A percentile compares a stretch with the other conserved stretches of the same genome.
Conservation (phyloP, 2,113 vertebrate species). For the Melanostigma gelatinosum region DNA sequence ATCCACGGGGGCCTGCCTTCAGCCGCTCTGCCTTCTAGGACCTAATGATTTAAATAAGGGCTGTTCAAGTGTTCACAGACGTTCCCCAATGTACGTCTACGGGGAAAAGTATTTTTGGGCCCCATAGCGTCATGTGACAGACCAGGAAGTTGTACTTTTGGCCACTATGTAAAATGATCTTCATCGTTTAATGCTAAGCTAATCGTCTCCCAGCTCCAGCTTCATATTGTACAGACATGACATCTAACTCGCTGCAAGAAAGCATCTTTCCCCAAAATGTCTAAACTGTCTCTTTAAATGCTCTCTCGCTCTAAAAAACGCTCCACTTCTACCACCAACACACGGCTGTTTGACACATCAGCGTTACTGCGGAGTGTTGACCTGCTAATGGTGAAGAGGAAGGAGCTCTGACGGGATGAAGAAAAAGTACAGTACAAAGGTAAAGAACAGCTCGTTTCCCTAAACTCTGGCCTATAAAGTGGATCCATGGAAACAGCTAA, state of each 20-base stretch:
- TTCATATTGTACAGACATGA: background rate
- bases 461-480: conserved; percentile 25
- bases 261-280: conserved; percentile 17
- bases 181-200: conserved; percentile 4
- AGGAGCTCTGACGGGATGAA: conserved; percentile 22
- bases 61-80: background rate
- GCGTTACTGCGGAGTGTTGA: conserved; percentile 23
- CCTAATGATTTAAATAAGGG: background rate
- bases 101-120: background rate
- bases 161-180: background rate
- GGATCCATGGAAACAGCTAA: conserved; percentile 30
- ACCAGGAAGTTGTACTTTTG: background rate
- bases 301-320: background rate
- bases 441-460: conserved; percentile 43
- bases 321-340: conserved; percentile 5
- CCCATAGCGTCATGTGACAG: background rate
- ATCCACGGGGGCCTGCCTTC: background rate
- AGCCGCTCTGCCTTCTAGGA: no score
- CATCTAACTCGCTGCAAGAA: background rate
- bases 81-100: background rate
- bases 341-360: conserved; percentile 6
- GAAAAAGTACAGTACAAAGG: conserved; percentile 28
- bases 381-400: conserved; percentile 29
- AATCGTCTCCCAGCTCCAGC: background rate
- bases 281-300: background rate